Percentiles rank a stretch among this genome's conserved stretches.
phyloP scores from a whole-genome alignment of 2,797 vertebrate species.

The Siniperca obscura region DNA sequence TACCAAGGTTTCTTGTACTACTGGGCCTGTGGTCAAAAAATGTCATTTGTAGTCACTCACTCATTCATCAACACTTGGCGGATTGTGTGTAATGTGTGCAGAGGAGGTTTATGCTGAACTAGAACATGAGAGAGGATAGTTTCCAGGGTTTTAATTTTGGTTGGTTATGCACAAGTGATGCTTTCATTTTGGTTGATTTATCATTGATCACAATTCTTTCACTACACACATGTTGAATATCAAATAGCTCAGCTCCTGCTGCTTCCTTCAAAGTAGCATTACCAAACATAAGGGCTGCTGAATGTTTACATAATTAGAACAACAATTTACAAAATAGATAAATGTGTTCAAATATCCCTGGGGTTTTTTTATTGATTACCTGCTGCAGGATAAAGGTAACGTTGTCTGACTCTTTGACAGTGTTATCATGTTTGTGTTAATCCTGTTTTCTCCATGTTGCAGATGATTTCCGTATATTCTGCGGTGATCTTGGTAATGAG shows the following conservation, averaged over 20 bases:
- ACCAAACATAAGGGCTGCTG: neutral
- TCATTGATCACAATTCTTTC: neutral
- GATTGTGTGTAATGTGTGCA: too few relatives aligned
- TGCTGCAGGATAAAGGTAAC: neutral
- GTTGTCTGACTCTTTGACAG: neutral
- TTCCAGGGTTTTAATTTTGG: too few relatives aligned
- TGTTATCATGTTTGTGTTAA: neutral
- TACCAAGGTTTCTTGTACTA: neutral
- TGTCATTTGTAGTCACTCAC: too few relatives aligned
- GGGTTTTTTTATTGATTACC: neutral
- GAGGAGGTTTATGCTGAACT: too few relatives aligned
- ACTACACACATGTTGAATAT: neutral
- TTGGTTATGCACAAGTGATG: too few relatives aligned
- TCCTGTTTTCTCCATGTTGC: slow-evolving; percentile 13
- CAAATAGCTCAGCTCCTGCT: neutral
- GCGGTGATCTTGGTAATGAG: slow-evolving; percentile 94
- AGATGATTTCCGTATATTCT: slow-evolving; percentile 97
- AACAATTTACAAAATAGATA: neutral
- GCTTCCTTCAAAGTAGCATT: too few relatives aligned
- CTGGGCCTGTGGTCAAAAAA: too few relatives aligned
- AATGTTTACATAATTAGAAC: neutral
- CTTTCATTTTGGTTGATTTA: too few relatives aligned
- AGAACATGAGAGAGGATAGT: too few relatives aligned
- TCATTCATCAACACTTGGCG: too few relatives aligned
- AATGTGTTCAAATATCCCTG: neutral